A percentile compares a stretch with the other conserved stretches of the same genome.
These are phyloP conservation scores for Minunthozetes semirufus DNA, from an alignment of 2,888 invertebrate genomes.

Conservation along the genomic window DNA sequence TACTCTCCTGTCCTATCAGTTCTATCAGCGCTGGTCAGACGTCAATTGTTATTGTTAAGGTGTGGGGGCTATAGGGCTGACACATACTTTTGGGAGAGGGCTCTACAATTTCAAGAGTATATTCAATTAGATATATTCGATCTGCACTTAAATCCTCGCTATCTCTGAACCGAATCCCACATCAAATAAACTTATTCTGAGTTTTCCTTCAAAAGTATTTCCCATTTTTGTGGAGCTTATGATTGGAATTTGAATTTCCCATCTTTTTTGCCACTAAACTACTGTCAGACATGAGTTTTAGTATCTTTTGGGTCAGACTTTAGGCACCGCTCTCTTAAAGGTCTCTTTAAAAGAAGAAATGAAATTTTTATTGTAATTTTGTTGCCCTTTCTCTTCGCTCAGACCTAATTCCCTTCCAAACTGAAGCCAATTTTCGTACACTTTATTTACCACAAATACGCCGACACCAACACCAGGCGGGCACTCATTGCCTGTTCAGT, in stretches of 20 bases:
- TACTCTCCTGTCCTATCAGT: constrained; percentile 1
- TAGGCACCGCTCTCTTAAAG: not conserved
- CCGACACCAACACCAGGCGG: not conserved
- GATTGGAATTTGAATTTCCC: not conserved
- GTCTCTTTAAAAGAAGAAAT: not conserved
- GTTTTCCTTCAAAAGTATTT: not conserved
- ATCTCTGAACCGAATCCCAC: too few species aligned
- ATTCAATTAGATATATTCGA: not conserved
- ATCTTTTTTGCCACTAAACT: not conserved
- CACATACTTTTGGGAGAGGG: not conserved
- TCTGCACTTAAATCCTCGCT: not conserved
- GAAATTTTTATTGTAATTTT: constrained; percentile 8
- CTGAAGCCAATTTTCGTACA: not conserved
- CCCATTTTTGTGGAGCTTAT: not conserved
- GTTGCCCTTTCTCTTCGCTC: not conserved
- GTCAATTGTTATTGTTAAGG: constrained; percentile 6
- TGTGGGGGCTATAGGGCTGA: not conserved
- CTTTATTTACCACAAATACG: not conserved
- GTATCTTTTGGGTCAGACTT: not conserved
- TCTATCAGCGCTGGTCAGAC: not conserved
- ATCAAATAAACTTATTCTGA: not conserved
- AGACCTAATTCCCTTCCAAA: not conserved
- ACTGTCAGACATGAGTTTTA: not conserved
- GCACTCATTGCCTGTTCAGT: too few species aligned
- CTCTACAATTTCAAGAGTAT: not conserved